Conservation (phyloP, 2,888 invertebrate genomes). For the Pinctada fucata region DNA sequence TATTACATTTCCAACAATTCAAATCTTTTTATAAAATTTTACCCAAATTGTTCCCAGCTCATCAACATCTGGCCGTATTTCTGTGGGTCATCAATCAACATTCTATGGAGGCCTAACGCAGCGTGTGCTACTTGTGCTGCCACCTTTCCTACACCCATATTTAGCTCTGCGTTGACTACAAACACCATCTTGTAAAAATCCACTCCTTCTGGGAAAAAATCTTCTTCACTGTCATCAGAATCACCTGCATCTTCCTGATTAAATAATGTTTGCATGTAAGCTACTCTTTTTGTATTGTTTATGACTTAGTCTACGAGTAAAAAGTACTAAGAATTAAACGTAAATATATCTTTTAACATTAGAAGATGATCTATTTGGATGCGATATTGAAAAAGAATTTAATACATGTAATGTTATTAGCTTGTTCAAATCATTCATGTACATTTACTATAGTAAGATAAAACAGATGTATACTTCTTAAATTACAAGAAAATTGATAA, state of each 20-base stretch:
- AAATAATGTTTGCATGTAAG: no score
- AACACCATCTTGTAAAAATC: slow-evolving; percentile 82
- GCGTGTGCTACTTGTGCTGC: slow-evolving; percentile 80
- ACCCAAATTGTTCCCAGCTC: slow-evolving; percentile 78
- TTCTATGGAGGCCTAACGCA: slow-evolving; percentile 80
- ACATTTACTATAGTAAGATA: no score
- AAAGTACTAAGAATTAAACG: not conserved
- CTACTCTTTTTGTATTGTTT: no score
- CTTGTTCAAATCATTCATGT: no score
- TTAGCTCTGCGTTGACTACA: slow-evolving; percentile 81
- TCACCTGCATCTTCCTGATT: slow-evolving; percentile 62
- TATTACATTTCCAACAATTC: no score
- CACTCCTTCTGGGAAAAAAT: slow-evolving; percentile 61
- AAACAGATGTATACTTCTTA: no score
- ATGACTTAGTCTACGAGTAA: no score
- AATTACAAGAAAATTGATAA: no score
- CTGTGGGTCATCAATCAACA: slow-evolving; percentile 77
- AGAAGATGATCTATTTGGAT: not conserved
- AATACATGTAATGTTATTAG: no score
- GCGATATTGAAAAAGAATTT: no score
- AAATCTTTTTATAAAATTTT: no score
- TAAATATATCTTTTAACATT: not conserved
- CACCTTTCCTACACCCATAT: slow-evolving; percentile 83
- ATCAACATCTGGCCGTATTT: slow-evolving; percentile 75
- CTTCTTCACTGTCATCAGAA: slow-evolving; percentile 62